Conservation (phyloP, 2,888 invertebrate genomes). For the Drosophila paramelanica region DNA sequence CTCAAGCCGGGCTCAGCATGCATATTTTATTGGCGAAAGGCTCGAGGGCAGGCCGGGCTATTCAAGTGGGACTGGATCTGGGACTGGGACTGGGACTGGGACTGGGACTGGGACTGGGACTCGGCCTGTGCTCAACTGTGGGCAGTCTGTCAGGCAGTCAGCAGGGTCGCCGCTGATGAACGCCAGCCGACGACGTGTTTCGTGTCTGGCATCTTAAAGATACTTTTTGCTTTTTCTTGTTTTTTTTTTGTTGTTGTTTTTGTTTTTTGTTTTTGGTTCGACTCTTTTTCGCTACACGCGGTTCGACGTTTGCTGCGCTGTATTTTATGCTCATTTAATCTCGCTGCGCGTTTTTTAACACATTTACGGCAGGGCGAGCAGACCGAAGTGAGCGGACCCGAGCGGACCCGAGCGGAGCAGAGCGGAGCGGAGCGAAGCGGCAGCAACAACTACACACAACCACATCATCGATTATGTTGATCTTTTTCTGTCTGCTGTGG, state of each 20-base stretch:
- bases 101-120: constrained; percentile 26
- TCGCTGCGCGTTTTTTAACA: constrained; percentile 77
- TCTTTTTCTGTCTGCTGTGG: constrained; percentile 62
- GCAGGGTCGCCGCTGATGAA: constrained; percentile 70
- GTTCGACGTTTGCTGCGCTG: constrained; percentile 56
- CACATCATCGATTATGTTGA: constrained; percentile 80
- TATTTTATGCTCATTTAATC: constrained; percentile 81
- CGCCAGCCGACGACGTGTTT: constrained; percentile 66
- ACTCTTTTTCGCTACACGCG: constrained; percentile 49
- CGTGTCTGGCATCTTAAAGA: constrained; percentile 77
- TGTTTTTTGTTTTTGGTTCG: constrained; percentile 24
- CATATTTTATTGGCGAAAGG: constrained; percentile 74
- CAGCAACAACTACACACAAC: constrained; percentile 46
- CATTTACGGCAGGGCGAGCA: constrained; percentile 60
- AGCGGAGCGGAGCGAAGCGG: background rate
- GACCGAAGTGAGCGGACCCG: background rate
- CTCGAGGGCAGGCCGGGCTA: constrained; percentile 43
- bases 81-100: constrained; percentile 10
- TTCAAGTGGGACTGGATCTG: constrained; percentile 47
- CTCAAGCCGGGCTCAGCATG: constrained; percentile 67
- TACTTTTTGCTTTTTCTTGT: constrained; percentile 45
- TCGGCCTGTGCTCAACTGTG: constrained; percentile 38
- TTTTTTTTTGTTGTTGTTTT: constrained; percentile 3
- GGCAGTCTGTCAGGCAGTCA: constrained; percentile 60
- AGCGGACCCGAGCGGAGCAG: constrained; percentile 1